phyloP scores from a whole-genome alignment of 1,140 invertebrate genomes.

The Nasonia longicornis region DNA sequence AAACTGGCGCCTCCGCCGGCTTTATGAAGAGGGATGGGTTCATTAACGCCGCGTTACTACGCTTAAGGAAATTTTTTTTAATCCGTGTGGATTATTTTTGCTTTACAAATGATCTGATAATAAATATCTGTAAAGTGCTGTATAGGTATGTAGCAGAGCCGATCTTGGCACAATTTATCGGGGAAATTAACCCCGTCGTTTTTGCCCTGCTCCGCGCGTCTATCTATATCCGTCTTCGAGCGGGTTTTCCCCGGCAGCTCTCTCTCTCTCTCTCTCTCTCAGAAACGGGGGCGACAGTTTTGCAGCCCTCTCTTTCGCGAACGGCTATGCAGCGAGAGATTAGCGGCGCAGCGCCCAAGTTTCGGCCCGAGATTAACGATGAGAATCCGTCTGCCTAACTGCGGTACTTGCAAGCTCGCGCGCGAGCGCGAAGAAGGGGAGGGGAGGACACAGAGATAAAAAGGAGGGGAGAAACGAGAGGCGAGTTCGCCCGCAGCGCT shows the following conservation, averaged over 20 bases:
- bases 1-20: neutral
- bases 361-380: slow-evolving; percentile 53
- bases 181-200: neutral
- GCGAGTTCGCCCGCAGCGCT: neutral
- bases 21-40: slow-evolving; percentile 34
- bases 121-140: neutral
- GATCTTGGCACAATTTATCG: neutral
- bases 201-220: neutral
- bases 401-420: neutral
- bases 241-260: neutral
- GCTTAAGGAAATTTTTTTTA: neutral
- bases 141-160: too few relatives aligned
- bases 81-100: neutral
- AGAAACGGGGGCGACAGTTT: slow-evolving; percentile 8
- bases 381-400: slow-evolving; percentile 49
- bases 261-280: neutral
- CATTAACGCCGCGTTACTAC: slow-evolving; percentile 42
- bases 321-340: slow-evolving; percentile 44
- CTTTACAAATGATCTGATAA: too few relatives aligned
- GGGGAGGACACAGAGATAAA: slow-evolving; percentile 2
- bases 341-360: slow-evolving; percentile 50
- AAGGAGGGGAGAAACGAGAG: slow-evolving; percentile 1
- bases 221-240: neutral
- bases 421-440: neutral
- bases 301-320: neutral